Conservation (phyloP, 2,113 vertebrate genomes). For the Sinocyclocheilus grahami region DNA sequence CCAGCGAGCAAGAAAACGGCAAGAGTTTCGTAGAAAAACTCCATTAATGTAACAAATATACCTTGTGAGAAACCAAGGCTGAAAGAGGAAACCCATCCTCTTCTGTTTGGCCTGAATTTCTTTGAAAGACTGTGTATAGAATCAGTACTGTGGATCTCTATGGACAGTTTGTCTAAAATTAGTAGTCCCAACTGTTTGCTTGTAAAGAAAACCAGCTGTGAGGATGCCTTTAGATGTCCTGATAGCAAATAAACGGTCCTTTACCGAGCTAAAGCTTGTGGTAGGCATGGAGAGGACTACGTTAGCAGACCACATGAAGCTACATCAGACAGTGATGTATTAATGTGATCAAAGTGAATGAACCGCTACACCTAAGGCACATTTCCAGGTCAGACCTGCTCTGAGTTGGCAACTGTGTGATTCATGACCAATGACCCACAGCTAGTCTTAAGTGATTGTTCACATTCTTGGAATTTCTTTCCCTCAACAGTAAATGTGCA, state of each 20-base stretch:
- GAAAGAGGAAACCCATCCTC: background rate
- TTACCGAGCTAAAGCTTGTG: background rate
- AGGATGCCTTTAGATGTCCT: slow-evolving; percentile 13
- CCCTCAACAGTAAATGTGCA: background rate
- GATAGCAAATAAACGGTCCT: slow-evolving; percentile 2
- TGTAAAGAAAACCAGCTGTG: background rate
- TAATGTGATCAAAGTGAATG: background rate
- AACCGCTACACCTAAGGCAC: background rate
- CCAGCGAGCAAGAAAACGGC: background rate
- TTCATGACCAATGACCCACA: background rate
- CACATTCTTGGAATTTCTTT: background rate
- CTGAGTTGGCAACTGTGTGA: background rate
- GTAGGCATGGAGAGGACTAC: background rate
- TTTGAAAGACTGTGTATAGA: background rate
- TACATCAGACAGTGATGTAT: background rate
- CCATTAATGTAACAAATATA: background rate
- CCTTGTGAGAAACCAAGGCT: background rate
- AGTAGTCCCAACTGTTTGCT: background rate
- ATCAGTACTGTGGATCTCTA: background rate
- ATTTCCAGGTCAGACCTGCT: background rate
- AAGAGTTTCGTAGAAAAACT: background rate
- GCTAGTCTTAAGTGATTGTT: background rate
- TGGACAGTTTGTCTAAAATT: background rate
- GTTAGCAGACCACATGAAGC: background rate
- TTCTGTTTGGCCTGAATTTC: background rate